These are phyloP conservation scores for Ashinkailepas kermadecensis DNA, from an alignment of 2,888 invertebrate species.

Conservation along the genomic window DNA sequence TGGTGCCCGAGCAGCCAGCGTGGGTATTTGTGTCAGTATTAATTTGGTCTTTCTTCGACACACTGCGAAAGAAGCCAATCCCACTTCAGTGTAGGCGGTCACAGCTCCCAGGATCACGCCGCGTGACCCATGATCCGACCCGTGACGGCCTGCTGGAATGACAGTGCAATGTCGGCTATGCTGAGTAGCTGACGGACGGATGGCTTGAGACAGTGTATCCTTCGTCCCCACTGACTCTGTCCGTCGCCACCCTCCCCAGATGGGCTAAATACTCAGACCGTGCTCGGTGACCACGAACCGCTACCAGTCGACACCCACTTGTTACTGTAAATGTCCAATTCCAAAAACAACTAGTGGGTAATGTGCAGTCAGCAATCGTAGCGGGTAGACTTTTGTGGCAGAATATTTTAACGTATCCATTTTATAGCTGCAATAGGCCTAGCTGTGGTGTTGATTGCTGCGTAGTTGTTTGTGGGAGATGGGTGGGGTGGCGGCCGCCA, in stretches of 20 bases:
- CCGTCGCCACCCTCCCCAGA: background rate
- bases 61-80: slow-evolving; percentile 6
- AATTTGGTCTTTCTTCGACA: slow-evolving; percentile 17
- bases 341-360: background rate
- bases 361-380: background rate
- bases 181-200: background rate
- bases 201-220: background rate
- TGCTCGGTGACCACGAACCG: background rate
- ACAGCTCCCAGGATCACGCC: background rate
- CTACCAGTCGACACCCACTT: background rate
- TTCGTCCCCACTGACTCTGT: background rate
- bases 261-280: background rate
- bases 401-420: slow-evolving; percentile 20
- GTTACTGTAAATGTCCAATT: slow-evolving; percentile 10
- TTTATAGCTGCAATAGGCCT: slow-evolving; percentile 20
- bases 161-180: background rate
- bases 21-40: slow-evolving; percentile 20
- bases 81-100: background rate
- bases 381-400: slow-evolving; percentile 2
- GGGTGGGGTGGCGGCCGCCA: background rate
- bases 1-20: background rate
- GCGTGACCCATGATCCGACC: background rate
- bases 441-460: slow-evolving; percentile 5
- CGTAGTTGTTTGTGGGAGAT: background rate
- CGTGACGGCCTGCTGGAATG: background rate